A percentile compares a stretch with the other conserved stretches of the same genome.
Evolutionary conservation across 2,888 invertebrate genomes (phyloP).

Genomic region (Amiota mariae): DNA sequence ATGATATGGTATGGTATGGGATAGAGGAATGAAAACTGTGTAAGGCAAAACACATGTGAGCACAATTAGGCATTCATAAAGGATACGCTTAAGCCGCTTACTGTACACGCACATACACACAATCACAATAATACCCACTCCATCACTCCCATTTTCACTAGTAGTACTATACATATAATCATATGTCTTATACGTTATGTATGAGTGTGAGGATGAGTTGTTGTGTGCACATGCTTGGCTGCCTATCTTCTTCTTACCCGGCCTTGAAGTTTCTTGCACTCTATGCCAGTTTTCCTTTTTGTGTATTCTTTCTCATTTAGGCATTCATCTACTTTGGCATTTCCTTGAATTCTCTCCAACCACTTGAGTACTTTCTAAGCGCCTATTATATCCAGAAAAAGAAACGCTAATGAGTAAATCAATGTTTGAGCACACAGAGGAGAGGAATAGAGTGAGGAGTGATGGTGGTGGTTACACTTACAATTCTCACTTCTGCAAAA

Average conservation of each 20-base stretch:
- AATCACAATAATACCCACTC: background rate
- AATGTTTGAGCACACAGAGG: slow-evolving; percentile 54
- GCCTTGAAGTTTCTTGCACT: no score
- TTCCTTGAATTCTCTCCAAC: no score
- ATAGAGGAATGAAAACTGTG: background rate
- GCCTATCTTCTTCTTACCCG: background rate
- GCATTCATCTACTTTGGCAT: no score
- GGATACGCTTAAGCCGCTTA: slow-evolving; percentile 64
- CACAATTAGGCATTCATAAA: slow-evolving; percentile 62
- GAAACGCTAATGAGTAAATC: slow-evolving; percentile 67
- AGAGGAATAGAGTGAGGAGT: background rate
- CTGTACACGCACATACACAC: slow-evolving; percentile 42
- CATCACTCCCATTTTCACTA: background rate
- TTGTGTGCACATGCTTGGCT: slow-evolving; percentile 20
- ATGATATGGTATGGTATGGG: slow-evolving; percentile 15
- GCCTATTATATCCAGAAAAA: slow-evolving; percentile 63
- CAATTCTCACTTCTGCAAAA: no score
- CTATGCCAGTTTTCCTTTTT: no score
- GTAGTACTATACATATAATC: slow-evolving; percentile 1
- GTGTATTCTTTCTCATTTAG: no score
- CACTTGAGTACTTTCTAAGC: slow-evolving; percentile 45
- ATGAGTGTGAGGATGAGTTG: background rate
- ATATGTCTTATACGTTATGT: background rate
- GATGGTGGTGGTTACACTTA: no score
- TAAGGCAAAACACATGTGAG: slow-evolving; percentile 36